A percentile compares a stretch with the other conserved stretches of the same genome.
Conservation (phyloP, 37 sponge, comb jelly and placozoan genomes). For the Halichondria panicea region DNA sequence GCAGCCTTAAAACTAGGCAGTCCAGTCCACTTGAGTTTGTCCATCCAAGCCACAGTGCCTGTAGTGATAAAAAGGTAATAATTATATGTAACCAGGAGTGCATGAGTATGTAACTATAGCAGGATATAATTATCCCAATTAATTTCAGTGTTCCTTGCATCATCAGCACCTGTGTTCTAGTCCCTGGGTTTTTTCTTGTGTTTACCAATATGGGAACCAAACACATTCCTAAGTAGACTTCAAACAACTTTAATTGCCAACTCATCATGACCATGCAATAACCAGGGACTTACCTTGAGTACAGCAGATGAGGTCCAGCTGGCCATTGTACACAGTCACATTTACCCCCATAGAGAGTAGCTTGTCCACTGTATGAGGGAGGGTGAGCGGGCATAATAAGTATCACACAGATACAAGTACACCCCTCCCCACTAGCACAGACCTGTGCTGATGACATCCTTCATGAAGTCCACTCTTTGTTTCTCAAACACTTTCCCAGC, state of each 20-base stretch:
- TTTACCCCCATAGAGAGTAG: constrained; percentile 46
- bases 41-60: constrained; percentile 73
- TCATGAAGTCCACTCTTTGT: constrained; percentile 77
- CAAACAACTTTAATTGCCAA: too few relatives aligned
- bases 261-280: background rate
- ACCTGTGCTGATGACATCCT: constrained; percentile 62
- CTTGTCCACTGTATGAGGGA: constrained; percentile 42
- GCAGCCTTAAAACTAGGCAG: constrained; percentile 36
- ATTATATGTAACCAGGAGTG: too few relatives aligned
- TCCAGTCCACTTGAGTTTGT: constrained; percentile 55
- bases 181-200: too few relatives aligned
- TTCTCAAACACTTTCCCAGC: constrained; percentile 48
- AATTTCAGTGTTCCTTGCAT: too few relatives aligned
- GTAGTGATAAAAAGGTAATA: background rate
- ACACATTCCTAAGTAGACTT: too few relatives aligned
- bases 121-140: too few relatives aligned
- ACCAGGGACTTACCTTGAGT: constrained; percentile 51
- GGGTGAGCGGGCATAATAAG: background rate
- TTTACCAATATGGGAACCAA: too few relatives aligned
- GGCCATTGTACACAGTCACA: constrained; percentile 69
- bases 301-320: constrained; percentile 70
- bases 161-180: too few relatives aligned
- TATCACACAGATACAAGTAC: background rate
- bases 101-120: too few relatives aligned
- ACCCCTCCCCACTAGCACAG: background rate